Conservation (phyloP, 2,113 vertebrate species). For the Anhinga anhinga region DNA sequence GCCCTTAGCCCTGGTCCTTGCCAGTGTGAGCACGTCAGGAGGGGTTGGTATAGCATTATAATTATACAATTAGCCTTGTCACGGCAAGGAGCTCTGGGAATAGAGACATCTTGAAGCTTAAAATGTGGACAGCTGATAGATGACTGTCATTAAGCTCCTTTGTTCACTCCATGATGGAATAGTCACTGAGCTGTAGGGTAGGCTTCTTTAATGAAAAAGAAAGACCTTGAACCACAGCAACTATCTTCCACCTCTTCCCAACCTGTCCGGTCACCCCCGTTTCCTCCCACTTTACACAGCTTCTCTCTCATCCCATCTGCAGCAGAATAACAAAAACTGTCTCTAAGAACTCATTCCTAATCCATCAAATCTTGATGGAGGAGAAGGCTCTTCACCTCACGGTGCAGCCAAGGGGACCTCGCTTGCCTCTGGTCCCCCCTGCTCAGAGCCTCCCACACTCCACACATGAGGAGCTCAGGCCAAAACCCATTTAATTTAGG, state of each 20-base stretch:
- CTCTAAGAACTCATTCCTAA: neutral
- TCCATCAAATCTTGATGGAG: neutral
- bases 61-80: constrained; percentile 76
- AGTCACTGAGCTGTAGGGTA: constrained; percentile 6
- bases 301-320: neutral
- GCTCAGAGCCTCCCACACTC: neutral
- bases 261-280: neutral
- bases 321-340: constrained; percentile 34
- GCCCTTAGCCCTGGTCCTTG: constrained; percentile 44
- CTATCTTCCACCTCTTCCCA: constrained; percentile 11
- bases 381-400: neutral
- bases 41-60: constrained; percentile 40
- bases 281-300: neutral
- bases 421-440: neutral
- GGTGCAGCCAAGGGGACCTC: neutral
- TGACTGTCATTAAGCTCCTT: constrained; percentile 73
- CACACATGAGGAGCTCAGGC: neutral
- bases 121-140: constrained; percentile 68
- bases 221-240: constrained; percentile 61
- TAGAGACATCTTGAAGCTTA: constrained; percentile 52
- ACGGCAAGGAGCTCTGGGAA: constrained; percentile 59
- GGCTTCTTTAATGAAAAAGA: constrained; percentile 33
- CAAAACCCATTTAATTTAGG: neutral
- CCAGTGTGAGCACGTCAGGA: constrained; percentile 17
- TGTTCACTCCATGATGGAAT: constrained; percentile 36